Conservation (phyloP, 2,888 invertebrate genomes). For the Eupithecia insigniata region DNA sequence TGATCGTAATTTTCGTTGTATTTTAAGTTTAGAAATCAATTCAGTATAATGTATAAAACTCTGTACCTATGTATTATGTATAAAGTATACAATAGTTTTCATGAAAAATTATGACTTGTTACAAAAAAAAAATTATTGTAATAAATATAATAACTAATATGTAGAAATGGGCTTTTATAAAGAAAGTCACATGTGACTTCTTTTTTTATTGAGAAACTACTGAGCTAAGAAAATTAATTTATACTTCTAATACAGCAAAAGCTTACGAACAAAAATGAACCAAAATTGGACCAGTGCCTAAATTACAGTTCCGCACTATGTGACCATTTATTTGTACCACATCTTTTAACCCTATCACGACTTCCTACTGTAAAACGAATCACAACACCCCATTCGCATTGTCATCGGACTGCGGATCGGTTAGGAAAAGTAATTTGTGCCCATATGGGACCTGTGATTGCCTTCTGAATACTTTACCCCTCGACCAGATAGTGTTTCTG, state of each 20-base stretch:
- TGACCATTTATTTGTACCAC: not conserved
- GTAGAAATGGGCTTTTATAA: too few relatives aligned
- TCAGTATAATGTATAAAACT: too few relatives aligned
- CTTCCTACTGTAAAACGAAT: slow-evolving; percentile 44
- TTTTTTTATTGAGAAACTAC: not conserved
- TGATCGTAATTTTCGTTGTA: too few relatives aligned
- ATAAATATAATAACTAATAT: too few relatives aligned
- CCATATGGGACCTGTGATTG: slow-evolving; percentile 83
- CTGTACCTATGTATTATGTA: too few relatives aligned
- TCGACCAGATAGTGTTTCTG: slow-evolving; percentile 72
- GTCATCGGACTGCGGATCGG: slow-evolving; percentile 73
- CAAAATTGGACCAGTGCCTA: not conserved
- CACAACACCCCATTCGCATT: slow-evolving; percentile 71
- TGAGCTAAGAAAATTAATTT: not conserved
- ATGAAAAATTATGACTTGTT: too few relatives aligned
- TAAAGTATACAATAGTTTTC: too few relatives aligned
- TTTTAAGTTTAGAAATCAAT: too few relatives aligned
- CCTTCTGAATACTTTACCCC: slow-evolving; percentile 76
- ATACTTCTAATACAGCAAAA: not conserved
- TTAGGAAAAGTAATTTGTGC: slow-evolving; percentile 81
- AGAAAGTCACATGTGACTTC: not conserved
- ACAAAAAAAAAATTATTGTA: too few relatives aligned
- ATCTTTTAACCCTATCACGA: slow-evolving; percentile 48
- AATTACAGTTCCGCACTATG: not conserved
- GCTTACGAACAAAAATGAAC: not conserved